Evolutionary conservation across 2,113 vertebrate species (phyloP), one percentile per base, ranked within the genome.

Genomic region (Bujurquina vittata): DNA sequence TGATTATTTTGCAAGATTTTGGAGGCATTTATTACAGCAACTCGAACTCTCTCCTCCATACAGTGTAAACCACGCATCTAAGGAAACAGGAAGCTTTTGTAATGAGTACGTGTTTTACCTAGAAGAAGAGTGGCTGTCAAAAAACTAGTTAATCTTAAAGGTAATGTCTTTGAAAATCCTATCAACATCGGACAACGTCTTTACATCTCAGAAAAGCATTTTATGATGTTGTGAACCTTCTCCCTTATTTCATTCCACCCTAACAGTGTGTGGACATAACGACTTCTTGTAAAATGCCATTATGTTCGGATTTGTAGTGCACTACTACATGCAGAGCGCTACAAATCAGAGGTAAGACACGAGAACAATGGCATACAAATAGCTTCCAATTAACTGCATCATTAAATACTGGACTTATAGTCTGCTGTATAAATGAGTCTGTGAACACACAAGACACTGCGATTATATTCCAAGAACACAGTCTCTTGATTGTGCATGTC

Each of bases 1-100:
- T 26, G 2, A 40, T 8, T 33, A 79, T 80, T 56, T 88, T 0
- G 59, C 46, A 89, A 91, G n/a, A 57, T 10, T 75, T 2, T 33
- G 22, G 35, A 56, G 17, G 52, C 37, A 75, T 54, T 75, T 65
- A 4, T 52, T 9, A 15, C 29, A 15, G 3, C 3, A 23, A 43
- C 59, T 43, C 22, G 2, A 79, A 29, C 11, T 77, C 12, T 58
- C 31, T 60, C 11, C 15, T 37, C 10, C 14, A 31, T 10, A 49
- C 4, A 37, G 2, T 49, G 3, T 22, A 65, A 62, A 26, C n/a
- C 23, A 52, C 29, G 46, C 1, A 37, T 31, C 35, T 57, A 33
- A 20, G 11, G 52, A 81, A 81, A 60, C 35, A 3, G 9, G 62
- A 67, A 29, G 18, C 17, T 54, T 49, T 72, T 54, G 46, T 33